phyloP scores from a whole-genome alignment of 2,888 invertebrate genomes.

The Punctoribates punctum region DNA sequence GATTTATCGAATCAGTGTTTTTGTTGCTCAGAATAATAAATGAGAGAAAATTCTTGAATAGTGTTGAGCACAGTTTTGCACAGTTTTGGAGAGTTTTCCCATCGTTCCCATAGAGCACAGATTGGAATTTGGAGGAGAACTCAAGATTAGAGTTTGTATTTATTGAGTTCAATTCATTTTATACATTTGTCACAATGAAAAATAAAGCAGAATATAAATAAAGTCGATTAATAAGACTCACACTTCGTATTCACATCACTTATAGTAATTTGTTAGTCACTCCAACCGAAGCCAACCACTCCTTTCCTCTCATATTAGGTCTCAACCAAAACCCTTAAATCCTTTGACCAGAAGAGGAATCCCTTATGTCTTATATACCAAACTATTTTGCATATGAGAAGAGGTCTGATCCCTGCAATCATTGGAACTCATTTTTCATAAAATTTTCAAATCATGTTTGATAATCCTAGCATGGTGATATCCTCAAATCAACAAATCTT shows the following conservation, averaged over 20 bases:
- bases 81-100: not conserved
- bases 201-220: slow-evolving; percentile 13
- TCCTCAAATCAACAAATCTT: too few relatives aligned
- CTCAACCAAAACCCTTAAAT: not conserved
- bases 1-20: slow-evolving; percentile 1
- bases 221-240: not conserved
- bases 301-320: not conserved
- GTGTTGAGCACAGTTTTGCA: not conserved
- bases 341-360: not conserved
- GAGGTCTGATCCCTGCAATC: too few relatives aligned
- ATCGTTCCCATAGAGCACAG: slow-evolving; percentile 6
- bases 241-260: not conserved
- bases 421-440: too few relatives aligned
- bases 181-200: slow-evolving; percentile 10
- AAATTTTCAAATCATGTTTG: too few relatives aligned
- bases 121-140: not conserved
- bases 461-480: too few relatives aligned
- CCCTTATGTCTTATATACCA: too few relatives aligned
- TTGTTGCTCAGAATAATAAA: not conserved
- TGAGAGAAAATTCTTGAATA: not conserved
- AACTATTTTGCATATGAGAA: too few relatives aligned
- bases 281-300: not conserved
- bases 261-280: not conserved
- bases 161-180: slow-evolving; percentile 1
- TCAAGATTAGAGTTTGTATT: slow-evolving; percentile 6